phyloP scores from a whole-genome alignment of 2,888 invertebrate species.

The Synergus itoensis region DNA sequence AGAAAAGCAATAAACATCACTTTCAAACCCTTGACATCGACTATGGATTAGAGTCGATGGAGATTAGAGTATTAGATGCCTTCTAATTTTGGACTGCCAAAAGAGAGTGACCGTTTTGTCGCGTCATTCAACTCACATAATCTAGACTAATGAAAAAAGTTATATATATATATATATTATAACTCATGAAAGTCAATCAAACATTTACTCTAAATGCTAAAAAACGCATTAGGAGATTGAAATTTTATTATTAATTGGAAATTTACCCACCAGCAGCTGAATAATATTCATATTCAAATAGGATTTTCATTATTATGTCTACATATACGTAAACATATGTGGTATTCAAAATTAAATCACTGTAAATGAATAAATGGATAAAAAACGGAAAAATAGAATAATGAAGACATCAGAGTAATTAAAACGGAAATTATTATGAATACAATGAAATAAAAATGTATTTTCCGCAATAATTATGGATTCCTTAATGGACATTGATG shows the following conservation, averaged over 20 bases:
- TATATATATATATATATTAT: no score
- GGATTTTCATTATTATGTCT: no score
- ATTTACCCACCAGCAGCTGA: no score
- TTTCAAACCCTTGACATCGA: neutral
- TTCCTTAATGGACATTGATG: neutral
- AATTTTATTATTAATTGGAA: no score
- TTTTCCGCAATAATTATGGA: no score
- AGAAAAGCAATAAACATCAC: neutral
- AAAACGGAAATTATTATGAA: neutral
- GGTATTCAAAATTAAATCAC: no score
- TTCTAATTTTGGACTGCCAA: neutral
- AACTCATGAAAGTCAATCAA: no score
- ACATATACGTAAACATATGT: no score
- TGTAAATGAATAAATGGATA: no score
- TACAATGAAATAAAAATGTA: neutral
- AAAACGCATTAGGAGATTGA: no score
- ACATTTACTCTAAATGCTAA: no score
- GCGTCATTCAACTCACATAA: neutral
- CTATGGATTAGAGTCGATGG: neutral
- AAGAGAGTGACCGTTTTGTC: neutral
- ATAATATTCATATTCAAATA: no score
- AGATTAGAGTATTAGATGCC: neutral
- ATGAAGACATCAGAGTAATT: neutral
- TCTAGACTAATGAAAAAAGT: neutral
- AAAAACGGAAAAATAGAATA: neutral